A percentile compares a stretch with the other conserved stretches of the same genome.
Conservation (phyloP, 2,797 vertebrate species). For the Girardinus metallicus region DNA sequence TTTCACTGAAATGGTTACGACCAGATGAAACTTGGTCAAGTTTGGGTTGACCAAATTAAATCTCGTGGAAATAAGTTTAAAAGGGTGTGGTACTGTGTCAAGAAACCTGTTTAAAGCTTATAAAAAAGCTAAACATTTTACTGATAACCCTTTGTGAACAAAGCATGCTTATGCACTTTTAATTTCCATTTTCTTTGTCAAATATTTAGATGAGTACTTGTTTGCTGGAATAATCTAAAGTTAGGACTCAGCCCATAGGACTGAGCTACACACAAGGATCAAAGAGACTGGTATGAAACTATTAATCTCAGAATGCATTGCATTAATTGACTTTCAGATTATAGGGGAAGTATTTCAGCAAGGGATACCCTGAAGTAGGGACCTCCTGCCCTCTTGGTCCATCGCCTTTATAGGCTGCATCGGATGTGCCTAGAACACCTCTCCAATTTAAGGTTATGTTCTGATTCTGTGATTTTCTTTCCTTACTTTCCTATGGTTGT, state of each 20-base stretch:
- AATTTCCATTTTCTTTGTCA: not conserved
- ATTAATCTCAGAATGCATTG: not conserved
- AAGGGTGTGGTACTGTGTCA: not conserved
- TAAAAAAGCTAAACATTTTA: not conserved
- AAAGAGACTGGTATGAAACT: not conserved
- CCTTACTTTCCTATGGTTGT: slow-evolving; percentile 43
- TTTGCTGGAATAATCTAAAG: not conserved
- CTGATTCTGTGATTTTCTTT: slow-evolving; percentile 33
- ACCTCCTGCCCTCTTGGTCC: not conserved
- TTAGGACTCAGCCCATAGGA: not conserved
- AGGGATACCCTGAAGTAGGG: not conserved
- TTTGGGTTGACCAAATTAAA: not conserved
- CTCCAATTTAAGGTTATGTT: slow-evolving; percentile 23
- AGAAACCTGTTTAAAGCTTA: not conserved
- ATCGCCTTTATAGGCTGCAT: not conserved
- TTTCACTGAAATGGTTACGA: not conserved
- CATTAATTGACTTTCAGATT: not conserved
- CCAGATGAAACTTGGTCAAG: not conserved
- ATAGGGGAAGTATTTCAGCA: too few relatives aligned
- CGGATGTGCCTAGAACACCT: slow-evolving; percentile 2
- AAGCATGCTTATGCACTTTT: not conserved
- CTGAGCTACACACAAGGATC: not conserved
- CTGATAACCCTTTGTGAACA: not conserved
- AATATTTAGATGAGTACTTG: not conserved
- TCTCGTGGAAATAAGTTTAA: not conserved